Percentiles rank a stretch among this genome's conserved stretches.
Evolutionary conservation across 2,113 vertebrate species (phyloP).

Genomic region (Thamnophis sirtalis): DNA sequence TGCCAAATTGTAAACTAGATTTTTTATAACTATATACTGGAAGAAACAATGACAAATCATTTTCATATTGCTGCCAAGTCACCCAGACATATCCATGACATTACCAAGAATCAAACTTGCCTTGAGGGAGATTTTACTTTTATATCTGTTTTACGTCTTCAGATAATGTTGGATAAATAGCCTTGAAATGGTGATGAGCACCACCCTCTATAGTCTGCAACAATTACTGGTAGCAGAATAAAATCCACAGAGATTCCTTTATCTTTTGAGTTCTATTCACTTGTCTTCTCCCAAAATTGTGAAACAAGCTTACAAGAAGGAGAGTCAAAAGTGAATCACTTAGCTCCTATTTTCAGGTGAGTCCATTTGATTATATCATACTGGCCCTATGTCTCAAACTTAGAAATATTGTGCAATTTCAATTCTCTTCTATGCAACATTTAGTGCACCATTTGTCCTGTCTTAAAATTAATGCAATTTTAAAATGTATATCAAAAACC

Average conservation of each 20-base stretch:
- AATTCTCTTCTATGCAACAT: not conserved
- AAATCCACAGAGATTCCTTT: not conserved
- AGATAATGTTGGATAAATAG: not conserved
- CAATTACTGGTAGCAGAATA: not conserved
- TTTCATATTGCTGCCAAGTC: not conserved
- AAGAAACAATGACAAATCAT: not conserved
- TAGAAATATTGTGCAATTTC: not conserved
- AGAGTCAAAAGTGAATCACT: not conserved
- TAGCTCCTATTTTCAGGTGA: not conserved
- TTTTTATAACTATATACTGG: not conserved
- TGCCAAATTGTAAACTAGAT: not conserved
- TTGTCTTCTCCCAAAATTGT: too few relatives aligned
- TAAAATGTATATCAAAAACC: conserved; percentile 42
- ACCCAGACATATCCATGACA: not conserved
- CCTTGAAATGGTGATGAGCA: not conserved
- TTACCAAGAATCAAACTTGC: not conserved
- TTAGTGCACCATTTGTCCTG: not conserved
- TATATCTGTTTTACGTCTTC: not conserved
- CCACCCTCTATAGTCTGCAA: not conserved
- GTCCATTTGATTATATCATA: not conserved
- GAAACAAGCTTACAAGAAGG: not conserved
- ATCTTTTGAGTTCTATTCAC: not conserved
- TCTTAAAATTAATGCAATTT: conserved; percentile 38
- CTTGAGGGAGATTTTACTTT: not conserved
- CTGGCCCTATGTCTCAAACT: not conserved